These are phyloP conservation scores for Octomys mimax DNA, from an alignment of 2,797 vertebrate genomes.

Conservation along the genomic window DNA sequence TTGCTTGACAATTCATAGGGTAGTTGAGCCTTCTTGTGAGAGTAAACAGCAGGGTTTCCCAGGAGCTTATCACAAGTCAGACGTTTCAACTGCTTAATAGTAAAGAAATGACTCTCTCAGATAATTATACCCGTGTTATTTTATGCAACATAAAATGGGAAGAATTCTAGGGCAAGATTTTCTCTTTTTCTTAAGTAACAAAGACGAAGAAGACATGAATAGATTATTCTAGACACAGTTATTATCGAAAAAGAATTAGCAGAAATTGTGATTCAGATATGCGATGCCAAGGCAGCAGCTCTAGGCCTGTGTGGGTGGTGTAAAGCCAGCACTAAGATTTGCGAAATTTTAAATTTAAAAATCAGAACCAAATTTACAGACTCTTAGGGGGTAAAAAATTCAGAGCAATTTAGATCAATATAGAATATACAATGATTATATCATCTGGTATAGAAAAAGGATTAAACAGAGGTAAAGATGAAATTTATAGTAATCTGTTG, in stretches of 20 bases:
- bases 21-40: not conserved
- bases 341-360: conserved; percentile 17
- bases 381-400: conserved; percentile 26
- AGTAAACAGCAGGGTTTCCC: conserved; percentile 33
- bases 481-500: not conserved
- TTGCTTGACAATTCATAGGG: conserved; percentile 19
- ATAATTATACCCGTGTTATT: conserved; percentile 46
- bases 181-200: conserved; percentile 62
- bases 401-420: conserved; percentile 2
- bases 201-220: conserved; percentile 68
- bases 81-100: conserved; percentile 11
- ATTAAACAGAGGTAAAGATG: not conserved
- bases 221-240: conserved; percentile 45
- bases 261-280: conserved; percentile 68
- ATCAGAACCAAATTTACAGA: conserved; percentile 22
- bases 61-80: conserved; percentile 40
- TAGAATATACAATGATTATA: not conserved
- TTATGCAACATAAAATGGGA: conserved; percentile 49
- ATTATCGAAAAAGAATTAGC: conserved; percentile 72
- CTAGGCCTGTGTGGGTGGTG: conserved; percentile 45
- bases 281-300: conserved; percentile 52
- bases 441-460: not conserved
- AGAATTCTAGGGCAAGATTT: conserved; percentile 50
- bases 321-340: conserved; percentile 67
- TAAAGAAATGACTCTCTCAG: conserved; percentile 18